A percentile compares a stretch with the other conserved stretches of the same genome.
Conservation (phyloP, 2,113 vertebrate species). For the Brachirus orientalis region DNA sequence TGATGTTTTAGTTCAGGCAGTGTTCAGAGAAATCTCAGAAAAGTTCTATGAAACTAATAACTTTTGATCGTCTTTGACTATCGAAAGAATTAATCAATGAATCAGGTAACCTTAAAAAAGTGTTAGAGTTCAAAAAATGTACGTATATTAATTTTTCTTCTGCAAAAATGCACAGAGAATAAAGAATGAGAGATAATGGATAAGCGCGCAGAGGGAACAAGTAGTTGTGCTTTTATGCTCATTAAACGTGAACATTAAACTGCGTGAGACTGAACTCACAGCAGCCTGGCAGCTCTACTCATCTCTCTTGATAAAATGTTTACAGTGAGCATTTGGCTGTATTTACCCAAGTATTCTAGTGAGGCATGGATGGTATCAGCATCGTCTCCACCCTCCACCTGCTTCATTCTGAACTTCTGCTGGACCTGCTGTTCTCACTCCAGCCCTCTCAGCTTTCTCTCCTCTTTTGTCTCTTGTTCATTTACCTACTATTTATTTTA, state of each 20-base stretch:
- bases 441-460: constrained; percentile 11
- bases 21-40: too few relatives aligned
- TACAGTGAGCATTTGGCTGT: constrained; percentile 52
- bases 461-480: not conserved
- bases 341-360: constrained; percentile 43
- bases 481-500: not conserved
- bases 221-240: not conserved
- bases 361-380: constrained; percentile 35
- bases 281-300: constrained; percentile 16
- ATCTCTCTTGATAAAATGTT: constrained; percentile 31
- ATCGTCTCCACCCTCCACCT: constrained; percentile 51
- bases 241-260: constrained; percentile 18
- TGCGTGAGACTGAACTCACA: constrained; percentile 20
- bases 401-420: constrained; percentile 37
- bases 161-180: not conserved
- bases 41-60: too few relatives aligned
- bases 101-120: too few relatives aligned
- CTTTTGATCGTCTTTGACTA: too few relatives aligned
- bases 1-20: constrained; percentile 1
- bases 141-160: too few relatives aligned
- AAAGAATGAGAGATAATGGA: not conserved
- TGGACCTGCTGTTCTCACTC: constrained; percentile 39
- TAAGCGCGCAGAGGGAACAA: not conserved
- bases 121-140: too few relatives aligned
- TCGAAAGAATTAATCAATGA: too few relatives aligned